These are phyloP conservation scores for Sarcophaga peregrina DNA, from an alignment of 1,140 invertebrate genomes.

Conservation along the genomic window DNA sequence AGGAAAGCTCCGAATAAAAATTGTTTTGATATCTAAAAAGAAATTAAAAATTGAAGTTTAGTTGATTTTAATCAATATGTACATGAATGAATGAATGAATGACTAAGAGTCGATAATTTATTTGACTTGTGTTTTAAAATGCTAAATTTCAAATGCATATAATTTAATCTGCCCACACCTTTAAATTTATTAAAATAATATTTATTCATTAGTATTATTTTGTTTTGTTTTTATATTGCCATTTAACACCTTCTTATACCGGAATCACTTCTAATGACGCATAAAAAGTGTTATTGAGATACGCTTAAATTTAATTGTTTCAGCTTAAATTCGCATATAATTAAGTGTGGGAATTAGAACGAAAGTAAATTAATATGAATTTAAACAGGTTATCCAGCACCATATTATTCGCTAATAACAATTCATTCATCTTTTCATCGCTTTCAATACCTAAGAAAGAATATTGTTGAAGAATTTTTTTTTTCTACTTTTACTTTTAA, in stretches of 20 bases:
- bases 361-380: not conserved
- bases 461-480: too few species aligned
- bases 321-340: not conserved
- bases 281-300: not conserved
- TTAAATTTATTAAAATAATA: not conserved
- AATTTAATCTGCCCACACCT: not conserved
- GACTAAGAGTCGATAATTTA: not conserved
- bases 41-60: not conserved
- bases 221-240: not conserved
- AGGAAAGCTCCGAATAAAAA: slow-evolving; percentile 31
- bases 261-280: slow-evolving; percentile 2
- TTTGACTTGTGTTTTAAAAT: not conserved
- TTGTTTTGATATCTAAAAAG: slow-evolving; percentile 31
- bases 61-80: not conserved
- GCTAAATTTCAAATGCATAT: not conserved
- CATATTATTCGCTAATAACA: too few species aligned
- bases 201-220: not conserved
- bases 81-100: too few species aligned
- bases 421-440: too few species aligned
- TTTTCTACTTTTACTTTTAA: too few species aligned
- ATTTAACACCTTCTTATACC: slow-evolving; percentile 16
- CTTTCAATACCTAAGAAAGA: too few species aligned
- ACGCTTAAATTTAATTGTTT: not conserved
- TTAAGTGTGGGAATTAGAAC: slow-evolving; percentile 18
- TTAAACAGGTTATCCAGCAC: too few species aligned